Evolutionary conservation across 2,113 vertebrate genomes (phyloP).

Genomic region (rabbit (Oryctolagus cuniculus)): DNA sequence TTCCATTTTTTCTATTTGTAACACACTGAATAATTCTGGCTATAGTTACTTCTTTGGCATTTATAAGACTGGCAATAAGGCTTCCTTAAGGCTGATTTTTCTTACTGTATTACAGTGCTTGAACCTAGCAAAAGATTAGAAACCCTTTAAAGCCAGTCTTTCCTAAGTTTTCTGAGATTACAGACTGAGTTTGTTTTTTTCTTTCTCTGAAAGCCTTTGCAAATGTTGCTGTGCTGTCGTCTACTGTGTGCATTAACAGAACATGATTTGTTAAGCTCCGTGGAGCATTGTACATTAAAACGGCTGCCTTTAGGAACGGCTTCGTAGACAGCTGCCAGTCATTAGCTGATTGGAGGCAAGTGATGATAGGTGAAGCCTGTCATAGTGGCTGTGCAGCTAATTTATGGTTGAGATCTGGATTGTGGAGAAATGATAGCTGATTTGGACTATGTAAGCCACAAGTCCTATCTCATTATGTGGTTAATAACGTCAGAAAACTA

Average conservation of each 20-base stretch:
- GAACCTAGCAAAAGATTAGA: constrained; percentile 59
- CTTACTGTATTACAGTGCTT: constrained; percentile 38
- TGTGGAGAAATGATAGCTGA: constrained; percentile 71
- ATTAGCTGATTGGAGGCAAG: constrained; percentile 65
- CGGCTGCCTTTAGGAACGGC: constrained; percentile 26
- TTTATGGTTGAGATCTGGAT: constrained; percentile 70
- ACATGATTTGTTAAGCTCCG: constrained; percentile 55
- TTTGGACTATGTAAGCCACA: constrained; percentile 60
- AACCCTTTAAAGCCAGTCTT: constrained; percentile 38
- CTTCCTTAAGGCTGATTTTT: constrained; percentile 47
- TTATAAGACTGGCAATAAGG: constrained; percentile 37
- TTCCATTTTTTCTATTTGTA: constrained; percentile 29
- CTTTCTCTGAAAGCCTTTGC: constrained; percentile 58
- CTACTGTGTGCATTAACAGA: not conserved
- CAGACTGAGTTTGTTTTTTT: not conserved
- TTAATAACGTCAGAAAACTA: constrained; percentile 77
- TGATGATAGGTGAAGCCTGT: constrained; percentile 53
- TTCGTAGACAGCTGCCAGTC: constrained; percentile 69
- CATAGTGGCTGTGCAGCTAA: constrained; percentile 51
- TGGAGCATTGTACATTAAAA: not conserved
- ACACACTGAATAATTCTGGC: constrained; percentile 40
- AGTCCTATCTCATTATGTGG: constrained; percentile 63
- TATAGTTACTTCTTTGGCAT: constrained; percentile 41
- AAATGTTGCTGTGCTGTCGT: constrained; percentile 58
- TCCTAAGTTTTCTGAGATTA: constrained; percentile 51